Conservation (phyloP, 1,140 invertebrate species). For the Drepana arcuata region DNA sequence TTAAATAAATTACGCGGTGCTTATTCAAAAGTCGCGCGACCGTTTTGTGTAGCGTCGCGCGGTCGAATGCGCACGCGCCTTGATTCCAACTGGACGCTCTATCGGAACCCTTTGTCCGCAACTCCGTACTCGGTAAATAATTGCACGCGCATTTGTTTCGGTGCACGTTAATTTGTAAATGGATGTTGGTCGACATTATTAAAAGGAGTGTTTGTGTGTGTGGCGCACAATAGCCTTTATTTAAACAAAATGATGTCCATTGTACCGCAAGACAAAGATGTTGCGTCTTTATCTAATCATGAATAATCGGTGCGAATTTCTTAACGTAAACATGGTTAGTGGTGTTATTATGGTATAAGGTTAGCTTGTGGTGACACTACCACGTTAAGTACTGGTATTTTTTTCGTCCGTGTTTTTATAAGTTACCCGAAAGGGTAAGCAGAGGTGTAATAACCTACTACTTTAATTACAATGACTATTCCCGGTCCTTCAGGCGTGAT, state of each 20-base stretch:
- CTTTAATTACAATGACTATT: too few relatives aligned
- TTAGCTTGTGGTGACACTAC: too few relatives aligned
- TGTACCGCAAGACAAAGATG: not conserved
- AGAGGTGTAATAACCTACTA: too few relatives aligned
- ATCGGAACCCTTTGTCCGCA: slow-evolving; percentile 32
- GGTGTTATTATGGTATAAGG: too few relatives aligned
- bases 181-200: slow-evolving; percentile 16
- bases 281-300: too few relatives aligned
- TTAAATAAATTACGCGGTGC: not conserved
- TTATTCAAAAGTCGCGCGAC: slow-evolving; percentile 20
- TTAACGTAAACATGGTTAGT: too few relatives aligned
- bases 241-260: slow-evolving; percentile 1
- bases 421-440: too few relatives aligned
- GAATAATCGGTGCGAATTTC: too few relatives aligned
- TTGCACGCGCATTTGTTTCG: slow-evolving; percentile 24
- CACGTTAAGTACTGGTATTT: too few relatives aligned
- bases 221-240: slow-evolving; percentile 5
- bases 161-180: slow-evolving; percentile 34
- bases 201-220: slow-evolving; percentile 2
- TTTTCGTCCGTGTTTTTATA: too few relatives aligned
- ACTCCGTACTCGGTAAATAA: slow-evolving; percentile 25
- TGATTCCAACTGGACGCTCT: slow-evolving; percentile 15
- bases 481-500: too few relatives aligned
- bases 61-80: slow-evolving; percentile 25
- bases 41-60: slow-evolving; percentile 23